Percentiles rank a stretch among this genome's conserved stretches.
These are phyloP conservation scores for Grammomys surdaster DNA, from an alignment of 2,113 vertebrate genomes.

Conservation along the genomic window DNA sequence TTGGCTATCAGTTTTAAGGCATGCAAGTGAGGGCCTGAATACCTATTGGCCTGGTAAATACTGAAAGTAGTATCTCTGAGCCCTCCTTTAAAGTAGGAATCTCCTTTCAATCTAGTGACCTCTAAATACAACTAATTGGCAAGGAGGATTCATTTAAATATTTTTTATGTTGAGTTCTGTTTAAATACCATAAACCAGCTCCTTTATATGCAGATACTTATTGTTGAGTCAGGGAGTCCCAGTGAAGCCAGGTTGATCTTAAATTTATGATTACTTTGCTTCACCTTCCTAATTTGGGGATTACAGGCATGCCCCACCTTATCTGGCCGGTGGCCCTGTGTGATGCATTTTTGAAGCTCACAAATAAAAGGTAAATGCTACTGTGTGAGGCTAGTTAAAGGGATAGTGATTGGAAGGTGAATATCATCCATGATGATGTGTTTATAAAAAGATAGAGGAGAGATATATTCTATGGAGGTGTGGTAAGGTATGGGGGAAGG, in stretches of 20 bases:
- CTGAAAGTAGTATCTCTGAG: not conserved
- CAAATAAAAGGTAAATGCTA: constrained; percentile 2
- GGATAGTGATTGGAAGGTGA: not conserved
- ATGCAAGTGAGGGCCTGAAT: not conserved
- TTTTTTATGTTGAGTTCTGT: not conserved
- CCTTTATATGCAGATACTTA: not conserved
- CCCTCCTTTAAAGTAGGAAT: not conserved
- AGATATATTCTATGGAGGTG: no score
- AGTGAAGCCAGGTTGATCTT: no score
- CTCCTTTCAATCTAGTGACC: not conserved
- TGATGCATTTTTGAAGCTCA: not conserved
- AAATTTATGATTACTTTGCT: not conserved
- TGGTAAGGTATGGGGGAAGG: no score
- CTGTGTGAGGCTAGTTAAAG: not conserved
- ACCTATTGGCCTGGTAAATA: not conserved
- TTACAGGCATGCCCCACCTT: not conserved
- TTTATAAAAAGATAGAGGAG: no score
- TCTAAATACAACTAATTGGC: not conserved
- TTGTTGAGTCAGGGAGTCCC: not conserved
- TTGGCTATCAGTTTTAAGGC: not conserved
- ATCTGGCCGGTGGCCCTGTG: not conserved
- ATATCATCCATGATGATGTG: not conserved
- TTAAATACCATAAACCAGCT: not conserved
- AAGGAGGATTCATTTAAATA: not conserved
- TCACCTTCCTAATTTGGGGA: not conserved